These are phyloP conservation scores for Sterrhoptilus dennistouni DNA, from an alignment of 2,113 vertebrate genomes.

Conservation along the genomic window DNA sequence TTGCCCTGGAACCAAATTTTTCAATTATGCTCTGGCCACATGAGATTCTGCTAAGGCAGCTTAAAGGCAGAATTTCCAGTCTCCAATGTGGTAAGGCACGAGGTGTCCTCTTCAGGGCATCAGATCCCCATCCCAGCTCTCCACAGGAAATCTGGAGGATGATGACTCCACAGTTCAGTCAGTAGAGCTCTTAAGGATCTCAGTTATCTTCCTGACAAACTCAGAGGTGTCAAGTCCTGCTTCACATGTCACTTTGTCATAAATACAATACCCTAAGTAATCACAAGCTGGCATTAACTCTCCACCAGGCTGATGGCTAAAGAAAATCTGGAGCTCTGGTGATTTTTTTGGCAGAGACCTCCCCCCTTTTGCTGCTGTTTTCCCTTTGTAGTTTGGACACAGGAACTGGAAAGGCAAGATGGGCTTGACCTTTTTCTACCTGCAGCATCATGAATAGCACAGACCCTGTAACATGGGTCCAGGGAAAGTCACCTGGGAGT, in stretches of 20 bases:
- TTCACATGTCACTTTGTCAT: conserved; percentile 3
- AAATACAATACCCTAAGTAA: not conserved
- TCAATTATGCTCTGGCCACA: conserved; percentile 17
- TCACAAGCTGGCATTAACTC: not conserved
- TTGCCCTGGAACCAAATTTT: conserved; percentile 37
- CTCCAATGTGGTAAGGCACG: not conserved
- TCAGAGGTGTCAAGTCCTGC: not conserved
- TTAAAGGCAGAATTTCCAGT: not conserved
- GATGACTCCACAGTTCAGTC: conserved; percentile 1
- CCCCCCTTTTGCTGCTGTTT: not conserved
- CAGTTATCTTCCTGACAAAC: not conserved
- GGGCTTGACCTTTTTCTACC: not conserved
- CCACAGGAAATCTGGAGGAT: not conserved
- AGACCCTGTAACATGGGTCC: not conserved
- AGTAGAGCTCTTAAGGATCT: conserved; percentile 5
- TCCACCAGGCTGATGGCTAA: not conserved
- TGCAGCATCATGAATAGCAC: not conserved
- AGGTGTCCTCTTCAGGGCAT: not conserved
- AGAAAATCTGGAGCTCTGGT: not conserved
- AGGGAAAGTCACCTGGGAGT: not conserved
- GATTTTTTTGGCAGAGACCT: not conserved
- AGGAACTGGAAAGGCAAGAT: not conserved
- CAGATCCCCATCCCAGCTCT: not conserved
- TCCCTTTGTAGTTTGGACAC: not conserved
- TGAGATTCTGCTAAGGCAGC: not conserved